Percentiles rank a stretch among this genome's conserved stretches.
phyloP scores from a whole-genome alignment of 1,140 invertebrate species.

The Drosophila erecta region DNA sequence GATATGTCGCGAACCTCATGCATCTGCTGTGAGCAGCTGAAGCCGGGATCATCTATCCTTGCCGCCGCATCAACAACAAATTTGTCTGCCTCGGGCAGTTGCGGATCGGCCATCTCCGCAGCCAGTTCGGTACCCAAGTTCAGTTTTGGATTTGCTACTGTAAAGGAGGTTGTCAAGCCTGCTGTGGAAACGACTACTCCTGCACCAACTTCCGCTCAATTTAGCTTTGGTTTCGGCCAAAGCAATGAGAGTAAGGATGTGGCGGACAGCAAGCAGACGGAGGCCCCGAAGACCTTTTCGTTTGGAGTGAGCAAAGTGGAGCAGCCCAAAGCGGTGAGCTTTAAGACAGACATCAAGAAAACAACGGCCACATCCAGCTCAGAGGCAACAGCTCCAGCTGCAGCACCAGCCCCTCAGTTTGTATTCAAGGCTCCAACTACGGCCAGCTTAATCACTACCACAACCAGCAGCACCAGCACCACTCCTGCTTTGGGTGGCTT shows the following conservation, averaged over 20 bases:
- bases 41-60: conserved; percentile 84
- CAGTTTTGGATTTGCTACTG: conserved; percentile 79
- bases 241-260: conserved; percentile 13
- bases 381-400: conserved; percentile 1
- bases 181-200: background rate
- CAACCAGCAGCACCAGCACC: background rate
- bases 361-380: conserved; percentile 8
- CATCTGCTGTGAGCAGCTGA: conserved; percentile 89
- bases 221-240: conserved; percentile 10
- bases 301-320: conserved; percentile 8
- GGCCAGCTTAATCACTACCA: conserved; percentile 9
- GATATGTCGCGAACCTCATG: conserved; percentile 86
- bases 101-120: too few species aligned
- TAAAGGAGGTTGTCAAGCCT: conserved; percentile 55
- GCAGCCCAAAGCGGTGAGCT: conserved; percentile 9
- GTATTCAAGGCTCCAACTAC: conserved; percentile 20
- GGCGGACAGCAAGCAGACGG: conserved; percentile 10
- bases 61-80: background rate
- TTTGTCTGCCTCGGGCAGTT: background rate
- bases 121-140: conserved; percentile 85
- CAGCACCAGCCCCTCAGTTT: conserved; percentile 2
- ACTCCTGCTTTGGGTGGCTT: conserved; percentile 18
- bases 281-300: background rate
- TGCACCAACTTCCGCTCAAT: background rate
- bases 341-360: background rate